Evolutionary conservation across 2,113 vertebrate genomes (phyloP).

Genomic region (Oryzias woworae): DNA sequence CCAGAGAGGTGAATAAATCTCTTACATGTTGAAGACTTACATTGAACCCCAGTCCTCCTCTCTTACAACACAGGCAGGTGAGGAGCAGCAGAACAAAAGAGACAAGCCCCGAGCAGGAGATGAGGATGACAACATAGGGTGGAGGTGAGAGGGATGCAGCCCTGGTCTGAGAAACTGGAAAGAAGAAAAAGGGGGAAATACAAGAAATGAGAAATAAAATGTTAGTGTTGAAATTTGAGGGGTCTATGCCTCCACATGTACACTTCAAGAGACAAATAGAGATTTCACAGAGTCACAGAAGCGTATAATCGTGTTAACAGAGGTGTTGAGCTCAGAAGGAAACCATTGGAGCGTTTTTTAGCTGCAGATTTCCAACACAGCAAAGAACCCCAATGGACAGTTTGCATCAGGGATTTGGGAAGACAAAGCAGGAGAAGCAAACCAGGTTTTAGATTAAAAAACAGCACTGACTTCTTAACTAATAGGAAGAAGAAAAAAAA

Average conservation of each 20-base stretch:
- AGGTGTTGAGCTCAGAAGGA: slow-evolving; percentile 56
- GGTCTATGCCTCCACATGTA: slow-evolving; percentile 7
- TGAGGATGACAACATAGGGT: slow-evolving; percentile 90
- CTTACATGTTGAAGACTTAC: slow-evolving; percentile 79
- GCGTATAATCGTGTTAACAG: slow-evolving; percentile 51
- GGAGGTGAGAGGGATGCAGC: slow-evolving; percentile 84
- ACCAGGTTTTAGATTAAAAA: slow-evolving; percentile 48
- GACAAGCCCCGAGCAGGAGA: slow-evolving; percentile 90
- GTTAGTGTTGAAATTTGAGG: slow-evolving; percentile 16
- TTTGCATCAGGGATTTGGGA: slow-evolving; percentile 69
- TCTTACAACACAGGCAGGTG: slow-evolving; percentile 93
- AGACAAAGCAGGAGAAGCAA: slow-evolving; percentile 60
- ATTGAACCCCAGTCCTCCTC: slow-evolving; percentile 90
- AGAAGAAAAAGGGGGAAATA: slow-evolving; percentile 32
- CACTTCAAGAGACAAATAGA: slow-evolving; percentile 46
- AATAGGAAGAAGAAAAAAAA: slow-evolving; percentile 56
- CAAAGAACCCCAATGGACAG: slow-evolving; percentile 71
- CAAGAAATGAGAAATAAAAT: slow-evolving; percentile 8
- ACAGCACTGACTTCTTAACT: slow-evolving; percentile 39
- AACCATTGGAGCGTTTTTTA: slow-evolving; percentile 62
- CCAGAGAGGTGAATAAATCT: slow-evolving; percentile 56
- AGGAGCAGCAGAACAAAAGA: slow-evolving; percentile 91
- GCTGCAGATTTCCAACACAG: slow-evolving; percentile 63
- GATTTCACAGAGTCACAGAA: slow-evolving; percentile 51
- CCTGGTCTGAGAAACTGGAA: slow-evolving; percentile 77